These are phyloP conservation scores for Oxygymnocypris stewartii DNA, from an alignment of 2,113 vertebrate genomes.

Conservation along the genomic window DNA sequence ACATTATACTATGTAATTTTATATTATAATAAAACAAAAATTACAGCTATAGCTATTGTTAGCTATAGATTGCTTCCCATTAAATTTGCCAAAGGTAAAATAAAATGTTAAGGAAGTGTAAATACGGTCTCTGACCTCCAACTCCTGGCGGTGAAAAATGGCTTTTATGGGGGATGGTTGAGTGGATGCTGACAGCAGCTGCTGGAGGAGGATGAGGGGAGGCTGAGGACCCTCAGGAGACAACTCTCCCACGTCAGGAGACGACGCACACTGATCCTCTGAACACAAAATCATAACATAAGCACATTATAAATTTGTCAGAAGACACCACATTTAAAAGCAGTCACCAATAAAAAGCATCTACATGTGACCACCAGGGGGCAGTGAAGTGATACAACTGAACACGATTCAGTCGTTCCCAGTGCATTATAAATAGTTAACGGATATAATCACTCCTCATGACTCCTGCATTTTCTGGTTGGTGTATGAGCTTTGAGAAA, in stretches of 20 bases:
- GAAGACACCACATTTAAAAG: background rate
- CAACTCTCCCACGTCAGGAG: constrained; percentile 90
- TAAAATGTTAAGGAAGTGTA: background rate
- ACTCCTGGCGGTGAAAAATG: constrained; percentile 93
- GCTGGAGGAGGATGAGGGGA: constrained; percentile 93
- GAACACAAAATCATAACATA: constrained; percentile 25
- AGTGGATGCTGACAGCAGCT: constrained; percentile 90
- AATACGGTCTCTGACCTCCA: constrained; percentile 81
- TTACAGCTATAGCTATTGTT: background rate
- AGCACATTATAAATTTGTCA: background rate
- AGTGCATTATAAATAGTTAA: constrained; percentile 9
- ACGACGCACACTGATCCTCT: constrained; percentile 86
- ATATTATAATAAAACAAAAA: background rate
- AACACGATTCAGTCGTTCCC: background rate
- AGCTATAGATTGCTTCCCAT: background rate
- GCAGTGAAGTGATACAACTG: background rate
- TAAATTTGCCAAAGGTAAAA: background rate
- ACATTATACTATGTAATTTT: background rate
- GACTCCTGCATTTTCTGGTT: background rate
- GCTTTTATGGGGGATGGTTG: constrained; percentile 98
- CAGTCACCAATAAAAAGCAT: background rate
- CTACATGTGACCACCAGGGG: background rate
- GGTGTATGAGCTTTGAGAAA: constrained; percentile 22
- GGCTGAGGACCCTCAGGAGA: constrained; percentile 96
- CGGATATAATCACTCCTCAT: background rate